These are phyloP conservation scores for Upupa epops DNA, from an alignment of 2,113 vertebrate genomes.

Conservation along the genomic window DNA sequence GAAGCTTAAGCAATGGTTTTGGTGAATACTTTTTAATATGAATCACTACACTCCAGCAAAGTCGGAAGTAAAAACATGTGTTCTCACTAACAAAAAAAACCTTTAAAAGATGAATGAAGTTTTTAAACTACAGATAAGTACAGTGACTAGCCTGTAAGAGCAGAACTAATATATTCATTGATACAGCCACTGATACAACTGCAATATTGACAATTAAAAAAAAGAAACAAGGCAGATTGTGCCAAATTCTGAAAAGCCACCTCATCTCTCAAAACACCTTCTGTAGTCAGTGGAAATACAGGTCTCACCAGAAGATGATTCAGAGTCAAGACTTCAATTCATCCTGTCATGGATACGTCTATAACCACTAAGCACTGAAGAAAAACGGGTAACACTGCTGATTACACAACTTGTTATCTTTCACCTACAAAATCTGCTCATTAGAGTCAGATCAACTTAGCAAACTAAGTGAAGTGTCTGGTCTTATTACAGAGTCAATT, in stretches of 20 bases:
- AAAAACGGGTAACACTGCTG: not conserved
- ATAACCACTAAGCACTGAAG: not conserved
- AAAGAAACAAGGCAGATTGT: not conserved
- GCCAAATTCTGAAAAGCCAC: not conserved
- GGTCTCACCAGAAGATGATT: not conserved
- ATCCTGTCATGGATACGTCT: not conserved
- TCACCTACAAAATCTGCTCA: not conserved
- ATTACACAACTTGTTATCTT: not conserved
- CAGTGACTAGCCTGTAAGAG: not conserved
- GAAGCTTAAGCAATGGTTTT: slow-evolving; percentile 74
- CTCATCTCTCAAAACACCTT: not conserved
- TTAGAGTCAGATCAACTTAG: not conserved
- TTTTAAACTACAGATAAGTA: not conserved
- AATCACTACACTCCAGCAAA: slow-evolving; percentile 73
- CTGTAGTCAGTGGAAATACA: not conserved
- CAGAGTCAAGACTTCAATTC: not conserved
- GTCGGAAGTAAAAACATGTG: slow-evolving; percentile 61
- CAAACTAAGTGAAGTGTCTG: not conserved
- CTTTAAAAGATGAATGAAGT: slow-evolving; percentile 35
- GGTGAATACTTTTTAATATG: slow-evolving; percentile 77
- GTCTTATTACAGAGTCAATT: not conserved
- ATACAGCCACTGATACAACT: not conserved
- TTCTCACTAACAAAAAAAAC: slow-evolving; percentile 56
- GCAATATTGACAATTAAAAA: not conserved
- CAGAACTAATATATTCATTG: not conserved